Evolutionary conservation across 2,888 invertebrate species (phyloP).

Genomic region (Hyles lineata): DNA sequence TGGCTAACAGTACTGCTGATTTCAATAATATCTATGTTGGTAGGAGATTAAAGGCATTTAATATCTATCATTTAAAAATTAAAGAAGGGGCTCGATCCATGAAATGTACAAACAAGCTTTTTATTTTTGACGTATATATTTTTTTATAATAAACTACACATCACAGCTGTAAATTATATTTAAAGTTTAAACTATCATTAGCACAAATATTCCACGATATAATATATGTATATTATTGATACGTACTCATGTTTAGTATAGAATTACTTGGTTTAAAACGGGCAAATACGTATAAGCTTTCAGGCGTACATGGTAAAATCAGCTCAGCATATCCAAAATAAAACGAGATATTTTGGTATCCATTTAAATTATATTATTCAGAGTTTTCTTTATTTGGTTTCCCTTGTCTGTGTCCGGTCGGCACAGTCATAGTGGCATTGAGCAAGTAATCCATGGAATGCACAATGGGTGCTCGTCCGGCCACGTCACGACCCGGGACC

Average conservation of each 20-base stretch:
- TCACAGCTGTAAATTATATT: too few relatives aligned
- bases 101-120: too few relatives aligned
- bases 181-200: too few relatives aligned
- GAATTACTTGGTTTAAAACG: too few relatives aligned
- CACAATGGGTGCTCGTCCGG: conserved; percentile 61
- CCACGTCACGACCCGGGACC: conserved; percentile 51
- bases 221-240: background rate
- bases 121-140: too few relatives aligned
- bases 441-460: conserved; percentile 9
- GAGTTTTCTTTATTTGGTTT: background rate
- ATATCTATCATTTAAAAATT: too few relatives aligned
- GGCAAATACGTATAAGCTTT: background rate
- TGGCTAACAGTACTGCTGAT: too few relatives aligned
- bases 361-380: background rate
- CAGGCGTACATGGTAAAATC: background rate
- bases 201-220: background rate
- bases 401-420: conserved; percentile 2
- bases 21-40: too few relatives aligned
- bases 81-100: too few relatives aligned
- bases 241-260: background rate
- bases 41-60: too few relatives aligned
- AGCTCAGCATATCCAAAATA: background rate
- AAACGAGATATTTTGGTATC: background rate
- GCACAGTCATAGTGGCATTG: background rate
- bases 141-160: too few relatives aligned